phyloP scores from a whole-genome alignment of 2,797 vertebrate genomes.

The Micrastur ruficollis region DNA sequence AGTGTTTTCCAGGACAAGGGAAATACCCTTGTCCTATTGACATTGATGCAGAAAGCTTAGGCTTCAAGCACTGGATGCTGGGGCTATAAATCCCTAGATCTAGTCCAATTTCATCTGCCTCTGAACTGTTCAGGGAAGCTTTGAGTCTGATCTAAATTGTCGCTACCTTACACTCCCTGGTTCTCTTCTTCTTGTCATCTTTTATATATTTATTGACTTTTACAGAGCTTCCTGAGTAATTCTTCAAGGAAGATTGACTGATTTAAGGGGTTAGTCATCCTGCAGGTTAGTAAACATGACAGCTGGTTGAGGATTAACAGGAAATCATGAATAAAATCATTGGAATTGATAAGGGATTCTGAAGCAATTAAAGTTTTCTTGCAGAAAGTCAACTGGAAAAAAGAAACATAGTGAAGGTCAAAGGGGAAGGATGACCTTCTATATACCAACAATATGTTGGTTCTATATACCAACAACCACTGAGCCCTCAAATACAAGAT shows the following conservation, averaged over 20 bases:
- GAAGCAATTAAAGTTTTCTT: conserved; percentile 49
- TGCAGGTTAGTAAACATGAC: conserved; percentile 64
- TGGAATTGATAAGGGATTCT: conserved; percentile 54
- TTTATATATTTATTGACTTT: conserved; percentile 50
- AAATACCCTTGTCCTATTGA: neutral
- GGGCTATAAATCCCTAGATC: neutral
- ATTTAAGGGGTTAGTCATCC: conserved; percentile 22
- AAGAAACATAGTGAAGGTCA: conserved; percentile 32
- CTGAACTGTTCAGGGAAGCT: neutral
- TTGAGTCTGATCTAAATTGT: conserved; percentile 4
- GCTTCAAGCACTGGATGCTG: neutral
- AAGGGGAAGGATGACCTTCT: neutral
- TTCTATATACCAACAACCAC: neutral
- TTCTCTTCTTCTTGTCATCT: conserved; percentile 2
- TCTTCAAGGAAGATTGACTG: conserved; percentile 45
- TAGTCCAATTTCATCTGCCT: neutral
- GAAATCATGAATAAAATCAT: conserved; percentile 61
- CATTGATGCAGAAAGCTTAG: neutral
- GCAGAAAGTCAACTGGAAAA: neutral
- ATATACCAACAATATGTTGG: neutral
- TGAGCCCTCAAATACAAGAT: neutral
- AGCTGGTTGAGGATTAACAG: conserved; percentile 63
- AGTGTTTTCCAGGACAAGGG: neutral
- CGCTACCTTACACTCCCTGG: neutral
- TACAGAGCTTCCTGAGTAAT: conserved; percentile 34